Evolutionary conservation across 2,888 invertebrate species (phyloP).

Genomic region (Shargacucullia verbasci): DNA sequence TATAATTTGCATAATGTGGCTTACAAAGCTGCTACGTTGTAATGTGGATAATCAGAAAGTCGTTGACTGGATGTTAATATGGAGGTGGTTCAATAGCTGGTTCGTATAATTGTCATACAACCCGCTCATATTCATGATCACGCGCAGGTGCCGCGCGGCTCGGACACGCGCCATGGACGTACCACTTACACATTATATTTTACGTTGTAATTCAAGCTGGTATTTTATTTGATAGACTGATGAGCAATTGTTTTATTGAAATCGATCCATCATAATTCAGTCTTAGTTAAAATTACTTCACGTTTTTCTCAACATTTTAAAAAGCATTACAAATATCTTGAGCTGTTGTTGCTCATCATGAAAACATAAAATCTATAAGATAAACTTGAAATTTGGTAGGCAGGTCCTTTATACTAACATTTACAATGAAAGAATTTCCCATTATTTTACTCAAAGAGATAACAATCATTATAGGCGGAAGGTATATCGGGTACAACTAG

Average conservation of each 20-base stretch:
- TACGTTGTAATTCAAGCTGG: constrained; percentile 12
- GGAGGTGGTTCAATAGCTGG: constrained; percentile 42
- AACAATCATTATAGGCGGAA: too few species aligned
- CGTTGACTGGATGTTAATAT: constrained; percentile 55
- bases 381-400: too few species aligned
- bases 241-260: background rate
- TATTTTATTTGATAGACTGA: constrained; percentile 30
- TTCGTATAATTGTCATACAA: constrained; percentile 53
- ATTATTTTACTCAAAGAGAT: too few species aligned
- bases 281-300: too few species aligned
- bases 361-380: too few species aligned
- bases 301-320: too few species aligned
- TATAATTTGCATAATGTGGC: constrained; percentile 57
- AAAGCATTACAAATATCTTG: too few species aligned
- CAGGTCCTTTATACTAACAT: too few species aligned
- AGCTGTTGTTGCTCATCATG: too few species aligned
- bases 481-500: too few species aligned
- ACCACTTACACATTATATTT: constrained; percentile 36
- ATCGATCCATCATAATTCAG: too few species aligned
- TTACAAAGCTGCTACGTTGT: constrained; percentile 45
- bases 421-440: too few species aligned
- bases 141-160: constrained; percentile 63
- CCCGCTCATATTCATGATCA: constrained; percentile 62
- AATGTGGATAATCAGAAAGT: constrained; percentile 52
- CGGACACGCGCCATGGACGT: constrained; percentile 63